phyloP scores from a whole-genome alignment of 2,888 invertebrate species.

The Hypercompe scribonia region DNA sequence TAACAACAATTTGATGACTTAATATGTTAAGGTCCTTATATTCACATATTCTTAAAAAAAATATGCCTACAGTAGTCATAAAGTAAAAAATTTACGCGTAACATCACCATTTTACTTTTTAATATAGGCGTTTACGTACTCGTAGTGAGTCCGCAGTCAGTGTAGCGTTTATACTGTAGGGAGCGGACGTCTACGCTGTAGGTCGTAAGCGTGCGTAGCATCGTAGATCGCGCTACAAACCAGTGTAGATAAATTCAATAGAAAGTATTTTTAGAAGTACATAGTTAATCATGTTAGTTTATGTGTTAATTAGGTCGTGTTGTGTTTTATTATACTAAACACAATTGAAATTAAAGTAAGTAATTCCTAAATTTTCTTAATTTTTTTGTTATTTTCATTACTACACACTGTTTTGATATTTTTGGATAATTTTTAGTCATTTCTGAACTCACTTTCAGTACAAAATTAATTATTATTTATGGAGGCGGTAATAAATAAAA shows the following conservation, averaged over 20 bases:
- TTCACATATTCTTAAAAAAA: slow-evolving; percentile 52
- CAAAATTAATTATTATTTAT: not conserved
- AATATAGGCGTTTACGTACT: slow-evolving; percentile 37
- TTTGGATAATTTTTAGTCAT: not conserved
- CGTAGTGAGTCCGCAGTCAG: slow-evolving; percentile 55
- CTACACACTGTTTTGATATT: not conserved
- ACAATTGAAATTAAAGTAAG: slow-evolving; percentile 37
- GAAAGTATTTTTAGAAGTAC: slow-evolving; percentile 15
- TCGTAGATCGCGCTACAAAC: slow-evolving; percentile 46
- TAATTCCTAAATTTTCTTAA: slow-evolving; percentile 23
- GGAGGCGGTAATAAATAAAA: no score
- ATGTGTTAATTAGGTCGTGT: slow-evolving; percentile 38
- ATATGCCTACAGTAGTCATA: slow-evolving; percentile 47
- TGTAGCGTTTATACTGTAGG: slow-evolving; percentile 61
- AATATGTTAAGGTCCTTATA: slow-evolving; percentile 40
- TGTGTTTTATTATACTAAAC: slow-evolving; percentile 31
- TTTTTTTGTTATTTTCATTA: slow-evolving; percentile 11
- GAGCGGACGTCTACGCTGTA: slow-evolving; percentile 73
- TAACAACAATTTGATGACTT: slow-evolving; percentile 44
- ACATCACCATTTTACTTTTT: slow-evolving; percentile 38
- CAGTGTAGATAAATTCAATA: slow-evolving; percentile 34
- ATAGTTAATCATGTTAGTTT: slow-evolving; percentile 4
- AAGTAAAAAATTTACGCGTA: slow-evolving; percentile 56
- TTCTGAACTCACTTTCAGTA: not conserved
- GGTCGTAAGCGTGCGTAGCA: slow-evolving; percentile 49